Conservation (phyloP, 1,140 invertebrate species). For the Scaptodrosophila lebanonensis region DNA sequence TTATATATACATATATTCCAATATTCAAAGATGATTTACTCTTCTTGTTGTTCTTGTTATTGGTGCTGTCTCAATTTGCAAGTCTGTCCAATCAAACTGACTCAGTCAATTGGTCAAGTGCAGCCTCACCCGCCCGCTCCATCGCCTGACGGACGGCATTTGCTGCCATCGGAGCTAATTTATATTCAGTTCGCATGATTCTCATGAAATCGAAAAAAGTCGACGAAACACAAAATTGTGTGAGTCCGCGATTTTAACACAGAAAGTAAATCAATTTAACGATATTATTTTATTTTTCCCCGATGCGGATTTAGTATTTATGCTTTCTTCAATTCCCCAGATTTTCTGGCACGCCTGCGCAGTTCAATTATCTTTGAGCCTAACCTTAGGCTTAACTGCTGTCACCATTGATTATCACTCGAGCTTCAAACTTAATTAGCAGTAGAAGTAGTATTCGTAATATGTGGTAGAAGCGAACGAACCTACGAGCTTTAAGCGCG, state of each 20-base stretch:
- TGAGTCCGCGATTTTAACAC: constrained; percentile 14
- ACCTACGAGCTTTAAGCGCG: constrained; percentile 33
- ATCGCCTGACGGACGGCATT: neutral
- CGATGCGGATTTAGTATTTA: neutral
- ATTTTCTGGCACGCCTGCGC: too few relatives aligned
- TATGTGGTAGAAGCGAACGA: too few relatives aligned
- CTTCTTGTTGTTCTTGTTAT: neutral
- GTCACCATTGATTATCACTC: neutral
- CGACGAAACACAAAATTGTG: constrained; percentile 26
- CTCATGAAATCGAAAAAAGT: constrained; percentile 56
- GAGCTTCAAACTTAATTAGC: constrained; percentile 5
- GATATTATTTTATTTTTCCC: neutral
- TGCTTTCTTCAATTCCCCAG: too few relatives aligned
- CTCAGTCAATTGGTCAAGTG: constrained; percentile 70
- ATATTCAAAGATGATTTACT: constrained; percentile 1
- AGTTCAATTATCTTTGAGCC: too few relatives aligned
- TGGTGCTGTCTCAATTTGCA: constrained; percentile 24
- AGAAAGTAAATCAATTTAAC: neutral
- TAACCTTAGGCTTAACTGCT: too few relatives aligned
- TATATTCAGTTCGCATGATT: constrained; percentile 69
- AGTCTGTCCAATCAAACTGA: constrained; percentile 49
- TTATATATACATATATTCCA: neutral
- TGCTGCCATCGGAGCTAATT: constrained; percentile 65
- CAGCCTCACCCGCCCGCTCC: constrained; percentile 11
- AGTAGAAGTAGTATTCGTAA: too few relatives aligned